phyloP scores from a whole-genome alignment of 2,797 vertebrate species.

The Lagothrix lagotricha region DNA sequence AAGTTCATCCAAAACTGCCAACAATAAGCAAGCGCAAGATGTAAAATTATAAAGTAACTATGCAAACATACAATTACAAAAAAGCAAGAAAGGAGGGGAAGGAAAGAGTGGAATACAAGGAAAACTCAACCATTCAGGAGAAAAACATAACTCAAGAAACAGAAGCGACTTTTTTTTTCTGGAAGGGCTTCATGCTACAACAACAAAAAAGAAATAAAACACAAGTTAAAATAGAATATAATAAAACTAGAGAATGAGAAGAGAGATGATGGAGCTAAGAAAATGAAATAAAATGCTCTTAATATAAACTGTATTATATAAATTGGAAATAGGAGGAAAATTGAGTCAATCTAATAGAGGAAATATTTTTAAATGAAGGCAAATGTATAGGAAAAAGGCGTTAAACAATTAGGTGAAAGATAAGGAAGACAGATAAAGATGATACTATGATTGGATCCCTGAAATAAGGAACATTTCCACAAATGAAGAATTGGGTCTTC shows the following conservation, averaged over 20 bases:
- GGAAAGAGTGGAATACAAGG: not conserved
- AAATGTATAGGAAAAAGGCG: not conserved
- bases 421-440: not conserved
- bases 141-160: not conserved
- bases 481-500: not conserved
- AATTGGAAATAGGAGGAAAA: slow-evolving; percentile 14
- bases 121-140: not conserved
- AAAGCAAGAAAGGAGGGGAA: not conserved
- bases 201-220: not conserved
- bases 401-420: not conserved
- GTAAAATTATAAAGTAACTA: slow-evolving; percentile 6
- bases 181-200: not conserved
- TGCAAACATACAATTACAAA: not conserved
- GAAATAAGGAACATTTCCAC: not conserved
- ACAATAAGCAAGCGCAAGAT: not conserved
- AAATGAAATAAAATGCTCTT: not conserved
- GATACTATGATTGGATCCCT: not conserved
- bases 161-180: not conserved
- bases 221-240: not conserved
- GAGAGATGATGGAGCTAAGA: not conserved
- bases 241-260: not conserved
- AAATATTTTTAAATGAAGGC: not conserved
- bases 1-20: not conserved
- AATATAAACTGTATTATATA: not conserved
- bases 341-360: not conserved